A percentile compares a stretch with the other conserved stretches of the same genome.
Conservation (phyloP, 2,113 vertebrate genomes). For the Syngnathus floridae region DNA sequence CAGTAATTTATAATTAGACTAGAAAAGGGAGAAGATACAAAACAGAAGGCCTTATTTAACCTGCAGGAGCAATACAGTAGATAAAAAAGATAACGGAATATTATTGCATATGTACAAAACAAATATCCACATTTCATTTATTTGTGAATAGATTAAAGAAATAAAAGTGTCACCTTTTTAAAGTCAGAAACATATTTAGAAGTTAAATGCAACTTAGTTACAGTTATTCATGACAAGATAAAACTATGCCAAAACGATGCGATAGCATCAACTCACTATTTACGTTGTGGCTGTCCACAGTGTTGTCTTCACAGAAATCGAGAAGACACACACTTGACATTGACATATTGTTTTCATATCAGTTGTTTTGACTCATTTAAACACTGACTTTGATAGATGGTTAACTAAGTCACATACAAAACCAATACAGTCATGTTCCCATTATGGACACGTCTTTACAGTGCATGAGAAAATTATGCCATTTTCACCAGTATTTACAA, state of each 20-base stretch:
- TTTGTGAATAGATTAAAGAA: too few species aligned
- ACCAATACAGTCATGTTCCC: conserved; percentile 41
- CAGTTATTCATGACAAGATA: neutral
- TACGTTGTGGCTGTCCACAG: neutral
- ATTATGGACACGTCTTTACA: conserved; percentile 43
- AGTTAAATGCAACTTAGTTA: too few species aligned
- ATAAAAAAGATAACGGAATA: neutral
- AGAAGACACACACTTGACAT: conserved; percentile 11
- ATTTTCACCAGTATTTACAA: conserved; percentile 52
- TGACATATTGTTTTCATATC: conserved; percentile 46
- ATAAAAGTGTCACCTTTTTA: too few species aligned
- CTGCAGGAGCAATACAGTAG: conserved; percentile 8
- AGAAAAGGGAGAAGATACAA: conserved; percentile 19
- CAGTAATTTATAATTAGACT: conserved; percentile 41
- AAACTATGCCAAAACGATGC: neutral
- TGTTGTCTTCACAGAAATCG: conserved; percentile 4
- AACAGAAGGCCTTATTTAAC: conserved; percentile 14
- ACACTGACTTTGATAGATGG: conserved; percentile 23
- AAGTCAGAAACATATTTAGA: too few species aligned
- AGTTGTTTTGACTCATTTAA: conserved; percentile 43
- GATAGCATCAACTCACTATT: neutral
- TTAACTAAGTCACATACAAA: conserved; percentile 47
- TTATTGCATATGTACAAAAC: neutral
- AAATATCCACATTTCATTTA: neutral
- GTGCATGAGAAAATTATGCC: conserved; percentile 47